Conservation (phyloP, 1,140 invertebrate genomes). For the Zaprionus capensis region DNA sequence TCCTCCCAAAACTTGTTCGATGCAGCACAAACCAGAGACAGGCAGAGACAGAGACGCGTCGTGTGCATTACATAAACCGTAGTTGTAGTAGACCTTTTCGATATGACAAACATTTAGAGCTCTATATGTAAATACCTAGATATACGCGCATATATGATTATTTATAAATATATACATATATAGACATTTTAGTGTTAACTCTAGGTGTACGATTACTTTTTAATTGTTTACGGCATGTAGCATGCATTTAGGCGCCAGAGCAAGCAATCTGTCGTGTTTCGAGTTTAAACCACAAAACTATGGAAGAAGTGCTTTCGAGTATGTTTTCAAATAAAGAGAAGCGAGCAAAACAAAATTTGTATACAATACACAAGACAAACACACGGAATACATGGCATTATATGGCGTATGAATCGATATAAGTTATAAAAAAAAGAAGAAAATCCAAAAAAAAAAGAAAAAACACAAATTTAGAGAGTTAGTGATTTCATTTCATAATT, state of each 20-base stretch:
- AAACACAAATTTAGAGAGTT: slow-evolving; percentile 1
- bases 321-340: slow-evolving; percentile 71
- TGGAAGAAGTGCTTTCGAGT: slow-evolving; percentile 79
- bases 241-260: slow-evolving; percentile 68
- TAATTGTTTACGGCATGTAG: slow-evolving; percentile 57
- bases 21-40: slow-evolving; percentile 56
- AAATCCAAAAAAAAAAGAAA: slow-evolving; percentile 4
- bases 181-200: slow-evolving; percentile 36
- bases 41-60: slow-evolving; percentile 6
- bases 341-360: slow-evolving; percentile 44
- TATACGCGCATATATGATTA: slow-evolving; percentile 41
- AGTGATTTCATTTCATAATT: slow-evolving; percentile 36
- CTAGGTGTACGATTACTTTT: slow-evolving; percentile 23
- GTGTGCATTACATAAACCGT: slow-evolving; percentile 14
- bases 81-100: slow-evolving; percentile 47
- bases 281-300: slow-evolving; percentile 50
- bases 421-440: slow-evolving; percentile 34
- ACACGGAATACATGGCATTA: slow-evolving; percentile 47
- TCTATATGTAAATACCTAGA: slow-evolving; percentile 63
- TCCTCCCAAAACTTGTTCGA: slow-evolving; percentile 24
- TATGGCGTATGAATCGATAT: slow-evolving; percentile 49
- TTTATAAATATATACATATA: slow-evolving; percentile 52
- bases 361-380: slow-evolving; percentile 52
- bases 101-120: slow-evolving; percentile 65
- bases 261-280: slow-evolving; percentile 37